Evolutionary conservation across 2,797 vertebrate genomes (phyloP).

Genomic region (Rhabdophis nuchalis): DNA sequence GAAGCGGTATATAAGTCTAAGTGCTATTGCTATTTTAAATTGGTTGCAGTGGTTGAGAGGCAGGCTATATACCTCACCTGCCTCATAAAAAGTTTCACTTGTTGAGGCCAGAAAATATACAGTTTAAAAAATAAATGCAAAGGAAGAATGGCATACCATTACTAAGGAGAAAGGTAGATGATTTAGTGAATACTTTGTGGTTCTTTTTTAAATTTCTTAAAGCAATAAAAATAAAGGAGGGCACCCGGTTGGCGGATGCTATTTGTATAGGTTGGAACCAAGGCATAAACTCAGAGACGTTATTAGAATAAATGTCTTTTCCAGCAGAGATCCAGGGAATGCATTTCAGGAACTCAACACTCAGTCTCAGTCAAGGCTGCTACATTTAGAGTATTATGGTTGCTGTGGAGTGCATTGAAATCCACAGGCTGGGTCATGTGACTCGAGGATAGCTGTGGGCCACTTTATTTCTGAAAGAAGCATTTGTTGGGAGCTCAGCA

Average conservation of each 20-base stretch:
- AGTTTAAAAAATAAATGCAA: constrained; percentile 24
- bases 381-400: not conserved
- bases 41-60: not conserved
- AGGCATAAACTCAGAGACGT: not conserved
- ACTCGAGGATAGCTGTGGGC: not conserved
- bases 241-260: not conserved
- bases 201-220: not conserved
- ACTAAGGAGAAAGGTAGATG: not conserved
- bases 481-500: not conserved
- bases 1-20: too few relatives aligned
- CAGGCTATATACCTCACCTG: constrained; percentile 48
- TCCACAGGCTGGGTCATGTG: not conserved
- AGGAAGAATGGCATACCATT: not conserved
- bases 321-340: not conserved
- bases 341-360: not conserved
- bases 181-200: not conserved
- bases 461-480: not conserved
- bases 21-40: constrained; percentile 3
- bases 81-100: constrained; percentile 43
- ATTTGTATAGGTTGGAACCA: not conserved
- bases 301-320: not conserved
- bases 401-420: not conserved
- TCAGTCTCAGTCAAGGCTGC: not conserved
- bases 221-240: not conserved
- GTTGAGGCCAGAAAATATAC: constrained; percentile 57